These are phyloP conservation scores for Herpailurus yagouaroundi DNA, from an alignment of 2,113 vertebrate genomes.

Conservation along the genomic window DNA sequence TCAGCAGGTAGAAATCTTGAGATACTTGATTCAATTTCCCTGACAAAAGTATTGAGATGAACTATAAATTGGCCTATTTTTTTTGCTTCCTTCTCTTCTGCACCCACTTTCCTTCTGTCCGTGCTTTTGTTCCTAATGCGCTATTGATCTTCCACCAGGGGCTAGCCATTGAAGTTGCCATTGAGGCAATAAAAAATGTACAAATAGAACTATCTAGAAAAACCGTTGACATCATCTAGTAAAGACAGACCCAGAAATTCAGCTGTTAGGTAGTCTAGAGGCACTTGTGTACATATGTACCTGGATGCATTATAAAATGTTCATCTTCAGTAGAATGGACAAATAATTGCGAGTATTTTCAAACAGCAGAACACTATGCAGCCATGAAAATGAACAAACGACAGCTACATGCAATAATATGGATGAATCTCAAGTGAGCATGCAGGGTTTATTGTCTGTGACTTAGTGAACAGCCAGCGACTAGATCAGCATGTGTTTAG, in stretches of 20 bases:
- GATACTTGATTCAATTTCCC: background rate
- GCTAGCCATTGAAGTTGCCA: background rate
- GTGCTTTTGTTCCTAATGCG: background rate
- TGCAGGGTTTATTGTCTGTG: background rate
- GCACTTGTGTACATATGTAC: background rate
- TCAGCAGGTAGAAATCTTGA: background rate
- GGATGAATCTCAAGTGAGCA: background rate
- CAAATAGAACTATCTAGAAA: background rate
- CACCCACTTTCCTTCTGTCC: background rate
- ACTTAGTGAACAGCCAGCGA: background rate
- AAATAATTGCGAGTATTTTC: conserved; percentile 11
- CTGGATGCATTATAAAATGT: background rate
- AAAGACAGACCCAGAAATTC: background rate
- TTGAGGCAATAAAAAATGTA: background rate
- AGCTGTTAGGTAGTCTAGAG: background rate
- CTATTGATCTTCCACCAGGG: conserved; percentile 1
- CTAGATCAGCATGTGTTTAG: background rate
- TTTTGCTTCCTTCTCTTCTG: background rate
- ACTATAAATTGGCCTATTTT: background rate
- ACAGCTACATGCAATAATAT: background rate
- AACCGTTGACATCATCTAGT: background rate
- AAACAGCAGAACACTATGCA: background rate
- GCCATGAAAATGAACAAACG: background rate
- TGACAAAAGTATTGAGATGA: background rate
- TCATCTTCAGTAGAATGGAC: background rate